These are phyloP conservation scores for Sebastes flavidus DNA, from an alignment of 2,797 vertebrate species.

Conservation along the genomic window DNA sequence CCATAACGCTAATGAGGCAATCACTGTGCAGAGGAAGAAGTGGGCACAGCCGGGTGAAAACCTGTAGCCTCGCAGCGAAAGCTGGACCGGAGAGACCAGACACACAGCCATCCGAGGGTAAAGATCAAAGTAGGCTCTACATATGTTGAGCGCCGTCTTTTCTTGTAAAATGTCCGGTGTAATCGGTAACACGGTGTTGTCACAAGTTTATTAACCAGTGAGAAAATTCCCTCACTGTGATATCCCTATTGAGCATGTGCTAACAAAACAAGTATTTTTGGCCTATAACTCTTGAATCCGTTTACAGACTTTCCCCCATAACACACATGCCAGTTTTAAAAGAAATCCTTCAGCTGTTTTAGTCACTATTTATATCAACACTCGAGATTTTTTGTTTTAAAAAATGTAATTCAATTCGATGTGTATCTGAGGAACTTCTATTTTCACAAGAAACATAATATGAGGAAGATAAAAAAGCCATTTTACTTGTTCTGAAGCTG, in stretches of 20 bases:
- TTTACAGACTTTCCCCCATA: background rate
- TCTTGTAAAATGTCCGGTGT: no score
- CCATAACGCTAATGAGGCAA: no score
- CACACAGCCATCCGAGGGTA: no score
- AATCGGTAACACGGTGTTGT: no score
- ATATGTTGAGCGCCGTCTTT: no score
- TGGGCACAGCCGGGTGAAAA: no score
- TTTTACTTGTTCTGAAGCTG: constrained; percentile 32
- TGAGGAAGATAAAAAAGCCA: constrained; percentile 23
- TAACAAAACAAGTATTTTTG: background rate
- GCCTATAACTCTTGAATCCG: background rate
- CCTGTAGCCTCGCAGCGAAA: no score
- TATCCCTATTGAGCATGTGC: background rate
- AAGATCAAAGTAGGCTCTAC: no score
- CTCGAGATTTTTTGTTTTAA: background rate
- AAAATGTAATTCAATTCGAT: background rate
- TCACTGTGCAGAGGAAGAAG: no score
- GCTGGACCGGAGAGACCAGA: no score
- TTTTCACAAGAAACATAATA: constrained; percentile 14
- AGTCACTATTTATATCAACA: background rate
- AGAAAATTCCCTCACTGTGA: no score
- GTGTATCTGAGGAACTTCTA: background rate
- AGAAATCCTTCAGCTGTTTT: background rate
- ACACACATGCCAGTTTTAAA: background rate
- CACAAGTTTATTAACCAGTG: no score